Percentiles rank a stretch among this genome's conserved stretches.
These are phyloP conservation scores for Archivesica marissinica DNA, from an alignment of 1,140 invertebrate genomes.

Conservation along the genomic window DNA sequence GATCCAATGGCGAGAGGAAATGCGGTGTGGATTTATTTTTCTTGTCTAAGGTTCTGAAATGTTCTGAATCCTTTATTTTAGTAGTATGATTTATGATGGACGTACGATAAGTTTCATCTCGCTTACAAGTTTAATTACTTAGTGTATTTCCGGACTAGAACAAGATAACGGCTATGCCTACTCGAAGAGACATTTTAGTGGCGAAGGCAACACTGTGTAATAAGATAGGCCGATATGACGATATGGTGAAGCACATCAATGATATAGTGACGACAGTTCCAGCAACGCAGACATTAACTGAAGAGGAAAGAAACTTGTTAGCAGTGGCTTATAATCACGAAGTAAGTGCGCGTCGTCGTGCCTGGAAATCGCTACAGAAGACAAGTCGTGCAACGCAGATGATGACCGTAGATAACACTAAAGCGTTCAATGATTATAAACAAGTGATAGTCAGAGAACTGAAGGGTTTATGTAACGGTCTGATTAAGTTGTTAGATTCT, in stretches of 20 bases:
- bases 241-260: conserved; percentile 34
- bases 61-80: too few species aligned
- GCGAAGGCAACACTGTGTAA: conserved; percentile 10
- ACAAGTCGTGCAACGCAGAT: neutral
- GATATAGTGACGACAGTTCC: conserved; percentile 13
- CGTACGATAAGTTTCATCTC: too few species aligned
- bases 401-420: neutral
- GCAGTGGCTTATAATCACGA: conserved; percentile 41
- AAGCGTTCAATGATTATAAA: conserved; percentile 8
- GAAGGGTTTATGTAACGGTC: conserved; percentile 14
- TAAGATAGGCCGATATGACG: neutral
- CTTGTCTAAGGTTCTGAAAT: too few species aligned
- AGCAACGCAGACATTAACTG: conserved; percentile 2
- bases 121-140: too few species aligned
- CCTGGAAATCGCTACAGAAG: conserved; percentile 13
- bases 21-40: too few species aligned
- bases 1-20: too few species aligned
- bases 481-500: conserved; percentile 22
- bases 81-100: too few species aligned
- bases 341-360: conserved; percentile 4
- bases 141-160: too few species aligned
- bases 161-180: too few species aligned
- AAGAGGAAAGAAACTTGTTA: conserved; percentile 26
- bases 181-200: neutral
- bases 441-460: neutral